A percentile compares a stretch with the other conserved stretches of the same genome.
phyloP scores from a whole-genome alignment of 2,797 vertebrate genomes.

The Carcharodon carcharias region DNA sequence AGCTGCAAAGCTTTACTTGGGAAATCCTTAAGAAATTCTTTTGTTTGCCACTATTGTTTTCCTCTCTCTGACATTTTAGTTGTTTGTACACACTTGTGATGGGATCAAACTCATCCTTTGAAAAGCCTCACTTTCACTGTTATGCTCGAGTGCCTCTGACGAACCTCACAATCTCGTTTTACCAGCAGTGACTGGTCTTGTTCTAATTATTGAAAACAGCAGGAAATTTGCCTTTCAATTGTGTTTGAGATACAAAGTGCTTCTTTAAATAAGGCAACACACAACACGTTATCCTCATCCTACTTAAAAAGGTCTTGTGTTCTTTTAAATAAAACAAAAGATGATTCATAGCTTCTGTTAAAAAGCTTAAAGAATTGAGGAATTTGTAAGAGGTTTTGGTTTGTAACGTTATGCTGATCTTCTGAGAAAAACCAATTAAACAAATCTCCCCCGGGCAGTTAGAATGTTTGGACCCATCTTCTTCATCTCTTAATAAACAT shows the following conservation, averaged over 20 bases:
- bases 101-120: not conserved
- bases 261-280: constrained; percentile 9
- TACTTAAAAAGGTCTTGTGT: not conserved
- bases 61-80: not conserved
- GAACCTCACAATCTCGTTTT: not conserved
- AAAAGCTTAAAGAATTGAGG: constrained; percentile 22
- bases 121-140: constrained; percentile 15
- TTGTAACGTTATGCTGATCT: not conserved
- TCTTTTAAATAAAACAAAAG: constrained; percentile 2
- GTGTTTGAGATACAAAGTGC: constrained; percentile 26
- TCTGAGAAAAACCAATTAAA: not conserved
- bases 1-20: not conserved
- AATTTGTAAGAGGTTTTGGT: not conserved
- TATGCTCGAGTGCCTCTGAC: constrained; percentile 3
- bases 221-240: constrained; percentile 28
- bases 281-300: not conserved
- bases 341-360: not conserved
- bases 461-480: not conserved
- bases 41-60: not conserved
- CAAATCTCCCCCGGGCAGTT: not conserved
- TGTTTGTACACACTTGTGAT: not conserved
- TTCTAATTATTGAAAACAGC: constrained; percentile 32
- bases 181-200: not conserved
- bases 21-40: constrained; percentile 20
- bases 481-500: not conserved